These are phyloP conservation scores for Acrocephalus kingi DNA, from an alignment of 2,113 vertebrate species.

Conservation along the genomic window DNA sequence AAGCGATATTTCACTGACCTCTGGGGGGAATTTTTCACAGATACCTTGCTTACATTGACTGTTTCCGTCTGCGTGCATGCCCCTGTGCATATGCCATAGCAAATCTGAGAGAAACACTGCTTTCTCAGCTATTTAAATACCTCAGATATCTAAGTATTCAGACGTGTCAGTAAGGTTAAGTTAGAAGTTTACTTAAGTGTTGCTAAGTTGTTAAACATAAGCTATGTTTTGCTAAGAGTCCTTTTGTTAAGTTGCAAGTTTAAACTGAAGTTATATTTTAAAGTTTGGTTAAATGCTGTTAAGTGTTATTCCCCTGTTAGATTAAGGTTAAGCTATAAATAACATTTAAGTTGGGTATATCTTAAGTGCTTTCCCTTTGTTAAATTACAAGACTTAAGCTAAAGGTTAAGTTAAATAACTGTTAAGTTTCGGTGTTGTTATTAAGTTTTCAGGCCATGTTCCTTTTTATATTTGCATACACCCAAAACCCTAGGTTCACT, in stretches of 20 bases:
- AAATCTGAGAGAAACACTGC: no score
- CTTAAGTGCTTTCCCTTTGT: not conserved
- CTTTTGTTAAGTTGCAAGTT: not conserved
- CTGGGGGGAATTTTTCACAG: no score
- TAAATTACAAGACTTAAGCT: no score
- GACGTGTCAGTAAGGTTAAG: not conserved
- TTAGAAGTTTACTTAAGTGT: not conserved
- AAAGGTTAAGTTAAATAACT: not conserved
- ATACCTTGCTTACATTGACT: no score
- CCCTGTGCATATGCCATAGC: no score
- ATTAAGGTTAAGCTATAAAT: not conserved
- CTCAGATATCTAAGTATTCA: not conserved
- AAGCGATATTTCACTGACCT: not conserved
- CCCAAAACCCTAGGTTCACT: no score
- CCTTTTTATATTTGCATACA: not conserved
- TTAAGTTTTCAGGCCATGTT: not conserved
- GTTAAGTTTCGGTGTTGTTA: not conserved
- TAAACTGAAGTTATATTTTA: not conserved
- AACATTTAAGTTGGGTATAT: not conserved
- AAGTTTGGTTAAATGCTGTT: not conserved
- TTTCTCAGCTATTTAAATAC: no score
- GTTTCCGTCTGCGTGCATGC: no score
- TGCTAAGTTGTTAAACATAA: not conserved
- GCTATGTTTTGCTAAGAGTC: not conserved
- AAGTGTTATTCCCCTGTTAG: not conserved